Evolutionary conservation across 2,797 vertebrate genomes (phyloP), one percentile per base, ranked within the genome.

Genomic region (Danio aesculapii): DNA sequence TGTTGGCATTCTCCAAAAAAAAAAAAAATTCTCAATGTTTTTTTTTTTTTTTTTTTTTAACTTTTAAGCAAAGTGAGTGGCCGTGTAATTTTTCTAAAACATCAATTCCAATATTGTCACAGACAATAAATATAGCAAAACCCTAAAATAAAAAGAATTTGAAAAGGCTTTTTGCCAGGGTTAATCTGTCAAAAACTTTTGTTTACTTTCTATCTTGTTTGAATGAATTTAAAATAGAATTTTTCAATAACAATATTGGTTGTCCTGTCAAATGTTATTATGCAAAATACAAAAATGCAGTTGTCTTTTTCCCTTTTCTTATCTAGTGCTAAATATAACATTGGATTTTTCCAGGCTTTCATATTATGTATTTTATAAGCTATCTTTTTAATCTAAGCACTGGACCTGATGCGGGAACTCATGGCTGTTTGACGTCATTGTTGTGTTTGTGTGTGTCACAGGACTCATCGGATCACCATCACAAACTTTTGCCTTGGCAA

Each of bases 401-500:
- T 4, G 1, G 14, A 64, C 11, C 17, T n/a, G 50, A 30, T 79
- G 1, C 17, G 1, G 21, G 19, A 47, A 58, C 12, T 49, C 30
- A 30, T 30, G 30, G 19, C 8, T 68, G 0, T 77, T 77, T 77
- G 19, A 67, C 14, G 7, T 62, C 57, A 62, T 14, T 11, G 75
- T 6, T 81, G 13, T 82, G 11, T 83, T 49, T 62, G 11, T 87
- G 9, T 86, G 16, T 86, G 64, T n/a, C 72, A 30, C 30, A 99
- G 98, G 91, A 99, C 98, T 68, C 98, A 99, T 81, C 92, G 98
- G 82, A 99, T 99, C 91, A 99, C 98, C 80, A 98, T 99, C 89
- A 99, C 98, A 53, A 99, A 99, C 92, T 99, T 99, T 94, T 99
- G 98, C 92, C 95, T 99, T 14, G 98, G 98, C 79, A 99, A 99